Evolutionary conservation across 2,113 vertebrate genomes (phyloP).

Genomic region (Columba livia): DNA sequence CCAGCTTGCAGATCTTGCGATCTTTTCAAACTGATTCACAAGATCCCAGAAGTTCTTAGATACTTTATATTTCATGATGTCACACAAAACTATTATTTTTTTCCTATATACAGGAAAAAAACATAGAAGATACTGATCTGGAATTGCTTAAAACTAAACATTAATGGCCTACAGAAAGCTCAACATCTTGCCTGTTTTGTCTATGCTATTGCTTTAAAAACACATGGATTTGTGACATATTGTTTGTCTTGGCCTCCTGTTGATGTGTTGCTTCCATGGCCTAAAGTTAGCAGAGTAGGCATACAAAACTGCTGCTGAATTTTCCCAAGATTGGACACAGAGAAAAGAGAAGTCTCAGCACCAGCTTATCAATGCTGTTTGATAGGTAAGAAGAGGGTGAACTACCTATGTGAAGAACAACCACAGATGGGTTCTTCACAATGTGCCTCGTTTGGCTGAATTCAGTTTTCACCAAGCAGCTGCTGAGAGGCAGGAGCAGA

Average conservation of each 20-base stretch:
- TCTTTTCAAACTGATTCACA: not conserved
- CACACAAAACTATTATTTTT: not conserved
- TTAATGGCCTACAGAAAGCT: not conserved
- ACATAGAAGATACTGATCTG: not conserved
- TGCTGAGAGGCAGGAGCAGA: not conserved
- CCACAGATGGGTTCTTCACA: not conserved
- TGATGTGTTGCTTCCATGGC: not conserved
- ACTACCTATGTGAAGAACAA: not conserved
- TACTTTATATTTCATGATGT: not conserved
- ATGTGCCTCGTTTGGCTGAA: not conserved
- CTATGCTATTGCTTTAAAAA: not conserved
- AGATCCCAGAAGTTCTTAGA: not conserved
- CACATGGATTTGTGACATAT: not conserved
- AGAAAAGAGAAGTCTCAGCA: not conserved
- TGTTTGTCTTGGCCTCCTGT: not conserved
- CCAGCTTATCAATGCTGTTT: too few species aligned
- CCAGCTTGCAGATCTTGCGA: not conserved
- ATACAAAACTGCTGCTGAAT: not conserved
- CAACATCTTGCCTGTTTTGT: not conserved
- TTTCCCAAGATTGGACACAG: not conserved
- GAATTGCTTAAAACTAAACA: not conserved
- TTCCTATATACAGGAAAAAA: not conserved
- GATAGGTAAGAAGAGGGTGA: not conserved
- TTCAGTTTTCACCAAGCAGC: not conserved
- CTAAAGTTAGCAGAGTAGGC: not conserved